Evolutionary conservation across 2,888 invertebrate species (phyloP).

Genomic region (Tenthredo distinguenda): DNA sequence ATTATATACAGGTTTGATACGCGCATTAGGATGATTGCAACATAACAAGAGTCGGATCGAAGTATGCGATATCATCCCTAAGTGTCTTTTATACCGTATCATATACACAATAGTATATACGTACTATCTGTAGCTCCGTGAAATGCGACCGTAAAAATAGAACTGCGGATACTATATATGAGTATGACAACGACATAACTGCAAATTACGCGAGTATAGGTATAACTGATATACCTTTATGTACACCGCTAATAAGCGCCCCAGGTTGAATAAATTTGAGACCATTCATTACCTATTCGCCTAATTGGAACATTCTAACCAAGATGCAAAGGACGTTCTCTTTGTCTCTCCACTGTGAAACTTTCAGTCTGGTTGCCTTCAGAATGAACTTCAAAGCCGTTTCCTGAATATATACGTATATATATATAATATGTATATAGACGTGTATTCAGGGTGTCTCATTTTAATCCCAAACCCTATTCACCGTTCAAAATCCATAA

Average conservation of each 20-base stretch:
- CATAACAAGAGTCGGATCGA: conserved; percentile 14
- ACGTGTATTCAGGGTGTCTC: not conserved
- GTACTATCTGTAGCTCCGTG: not conserved
- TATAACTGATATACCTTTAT: not conserved
- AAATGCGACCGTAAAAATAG: conserved; percentile 3
- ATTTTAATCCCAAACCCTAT: not conserved
- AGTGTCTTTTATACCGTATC: not conserved
- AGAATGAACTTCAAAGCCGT: conserved; percentile 30
- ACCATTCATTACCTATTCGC: not conserved
- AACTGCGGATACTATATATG: not conserved
- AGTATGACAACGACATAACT: not conserved
- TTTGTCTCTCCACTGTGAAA: not conserved
- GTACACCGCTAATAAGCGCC: not conserved
- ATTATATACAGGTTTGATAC: not conserved
- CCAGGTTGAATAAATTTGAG: not conserved
- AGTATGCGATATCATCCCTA: not conserved
- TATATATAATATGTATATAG: not conserved
- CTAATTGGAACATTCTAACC: conserved; percentile 7
- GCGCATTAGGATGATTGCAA: conserved; percentile 17
- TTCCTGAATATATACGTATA: not conserved
- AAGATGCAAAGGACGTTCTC: not conserved
- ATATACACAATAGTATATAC: not conserved
- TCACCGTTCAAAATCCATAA: not conserved
- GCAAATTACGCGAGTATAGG: not conserved
- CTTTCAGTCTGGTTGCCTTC: not conserved